phyloP scores from a whole-genome alignment of 2,888 invertebrate genomes.

The Ametastegia equiseti region DNA sequence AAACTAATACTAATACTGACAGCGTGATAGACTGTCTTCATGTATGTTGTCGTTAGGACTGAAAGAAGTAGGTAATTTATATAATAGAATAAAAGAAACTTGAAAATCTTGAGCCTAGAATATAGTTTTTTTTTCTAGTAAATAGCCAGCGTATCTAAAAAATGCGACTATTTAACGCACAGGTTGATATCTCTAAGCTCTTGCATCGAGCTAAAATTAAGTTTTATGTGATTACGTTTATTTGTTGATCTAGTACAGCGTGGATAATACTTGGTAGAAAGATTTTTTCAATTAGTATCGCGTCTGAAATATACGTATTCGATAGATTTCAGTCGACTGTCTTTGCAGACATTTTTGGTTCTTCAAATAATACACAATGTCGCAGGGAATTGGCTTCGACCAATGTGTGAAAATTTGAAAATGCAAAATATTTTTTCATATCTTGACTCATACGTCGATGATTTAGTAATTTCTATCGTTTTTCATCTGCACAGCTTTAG shows the following conservation, averaged over 20 bases:
- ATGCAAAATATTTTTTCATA: slow-evolving; percentile 2
- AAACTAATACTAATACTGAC: not conserved
- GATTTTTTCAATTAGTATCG: not conserved
- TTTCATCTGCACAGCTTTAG: too few species aligned
- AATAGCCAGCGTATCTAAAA: not conserved
- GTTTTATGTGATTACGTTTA: not conserved
- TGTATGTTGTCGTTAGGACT: slow-evolving; percentile 5
- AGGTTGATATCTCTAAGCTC: not conserved
- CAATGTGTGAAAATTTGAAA: not conserved
- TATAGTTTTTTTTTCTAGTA: not conserved
- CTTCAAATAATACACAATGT: not conserved
- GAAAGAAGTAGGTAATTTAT: too few species aligned
- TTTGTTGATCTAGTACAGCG: slow-evolving; percentile 11
- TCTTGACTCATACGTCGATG: too few species aligned
- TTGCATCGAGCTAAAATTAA: not conserved
- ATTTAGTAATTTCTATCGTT: too few species aligned
- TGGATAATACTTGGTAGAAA: slow-evolving; percentile 3
- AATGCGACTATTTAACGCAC: not conserved
- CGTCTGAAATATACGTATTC: not conserved
- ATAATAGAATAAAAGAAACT: too few species aligned
- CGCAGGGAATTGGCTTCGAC: not conserved
- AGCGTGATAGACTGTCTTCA: not conserved
- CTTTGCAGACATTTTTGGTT: not conserved
- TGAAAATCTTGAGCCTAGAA: not conserved
- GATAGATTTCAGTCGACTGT: not conserved